Evolutionary conservation across 2,797 vertebrate genomes (phyloP).

Genomic region (Gadopsis bispinosus): DNA sequence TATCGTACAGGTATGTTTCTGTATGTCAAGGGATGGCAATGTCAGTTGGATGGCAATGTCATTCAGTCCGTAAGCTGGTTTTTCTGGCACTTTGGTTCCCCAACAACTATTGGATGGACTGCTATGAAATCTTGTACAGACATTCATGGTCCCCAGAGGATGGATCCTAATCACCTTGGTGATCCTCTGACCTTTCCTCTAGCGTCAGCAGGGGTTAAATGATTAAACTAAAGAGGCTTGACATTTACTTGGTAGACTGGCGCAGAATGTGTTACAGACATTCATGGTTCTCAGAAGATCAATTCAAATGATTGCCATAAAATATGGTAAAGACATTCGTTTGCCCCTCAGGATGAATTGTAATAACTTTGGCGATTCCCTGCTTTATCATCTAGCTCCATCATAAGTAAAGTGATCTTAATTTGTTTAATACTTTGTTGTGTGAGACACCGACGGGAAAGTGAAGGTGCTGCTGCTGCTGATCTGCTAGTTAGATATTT

Average conservation of each 20-base stretch:
- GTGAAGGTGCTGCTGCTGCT: neutral
- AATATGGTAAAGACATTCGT: neutral
- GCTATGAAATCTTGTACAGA: neutral
- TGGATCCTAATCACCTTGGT: neutral
- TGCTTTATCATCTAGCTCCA: neutral
- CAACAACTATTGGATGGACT: neutral
- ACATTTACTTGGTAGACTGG: neutral
- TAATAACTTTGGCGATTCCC: no score
- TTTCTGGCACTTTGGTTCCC: neutral
- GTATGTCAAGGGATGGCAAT: neutral
- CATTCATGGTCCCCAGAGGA: neutral
- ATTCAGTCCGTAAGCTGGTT: neutral
- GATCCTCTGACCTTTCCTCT: neutral
- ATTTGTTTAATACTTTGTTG: no score
- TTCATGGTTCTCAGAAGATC: neutral
- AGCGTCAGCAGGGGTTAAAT: neutral
- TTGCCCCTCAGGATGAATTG: no score
- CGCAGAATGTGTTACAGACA: neutral
- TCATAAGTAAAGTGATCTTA: neutral
- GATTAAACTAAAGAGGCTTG: neutral
- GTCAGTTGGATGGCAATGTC: no score
- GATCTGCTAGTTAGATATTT: constrained; percentile 7
- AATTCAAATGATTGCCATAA: neutral
- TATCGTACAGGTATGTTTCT: neutral
- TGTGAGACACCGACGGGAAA: no score